Base-by-base conservation (phyloP, 2,888 invertebrate genomes). In the Ischnus inquisitorius region DNA sequence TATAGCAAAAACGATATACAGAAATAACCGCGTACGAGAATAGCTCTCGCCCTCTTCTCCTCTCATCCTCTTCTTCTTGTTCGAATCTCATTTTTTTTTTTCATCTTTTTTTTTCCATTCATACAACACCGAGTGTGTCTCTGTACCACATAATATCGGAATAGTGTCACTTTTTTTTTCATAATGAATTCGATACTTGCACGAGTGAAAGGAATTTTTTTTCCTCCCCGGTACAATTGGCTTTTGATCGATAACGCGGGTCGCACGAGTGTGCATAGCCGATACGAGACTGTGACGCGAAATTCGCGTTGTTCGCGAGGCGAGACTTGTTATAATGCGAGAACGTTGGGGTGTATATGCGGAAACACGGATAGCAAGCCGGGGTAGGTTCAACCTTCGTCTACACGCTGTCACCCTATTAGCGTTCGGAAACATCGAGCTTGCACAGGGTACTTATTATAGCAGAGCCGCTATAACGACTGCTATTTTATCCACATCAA, bases 21-120 rank as follows among this genome's bases (percentile, higher is more conserved):
- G 75, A 39, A 75, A 75, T 75, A 75, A 39, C 64, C 25, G 39
- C 39, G 12, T 75, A 75, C 64, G 64, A 51, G 39, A 75, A 75
- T 75, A 76, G 51, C 65, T 16, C 65, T 25, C 12, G 54, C 41
- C 41, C 79, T 54, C 65, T 39, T 67, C 65, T 65, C 46, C 46
- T 64, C 25, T 28, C 60, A 28, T 64, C 34, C 60, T 72, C 72
- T 60, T 25, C 22, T 60, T 75, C 39, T 64, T 43, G 14, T 60
- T 62, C 67, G 10, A 5, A 16, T 62, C 16, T 68, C 10, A 25
- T 54, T 54, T 12, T 67, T 62, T 62, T 74, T 54, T 54, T 12
- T 67, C 46, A 46, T 74, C 34, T 8, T 34, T 34, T 62, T 46
- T 43, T 22, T 22, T 34, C 19, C 65, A 76, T 76, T 76, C 54